A percentile compares a stretch with the other conserved stretches of the same genome.
Conservation (phyloP, 2,113 vertebrate species). For the Salvelinus fontinalis region DNA sequence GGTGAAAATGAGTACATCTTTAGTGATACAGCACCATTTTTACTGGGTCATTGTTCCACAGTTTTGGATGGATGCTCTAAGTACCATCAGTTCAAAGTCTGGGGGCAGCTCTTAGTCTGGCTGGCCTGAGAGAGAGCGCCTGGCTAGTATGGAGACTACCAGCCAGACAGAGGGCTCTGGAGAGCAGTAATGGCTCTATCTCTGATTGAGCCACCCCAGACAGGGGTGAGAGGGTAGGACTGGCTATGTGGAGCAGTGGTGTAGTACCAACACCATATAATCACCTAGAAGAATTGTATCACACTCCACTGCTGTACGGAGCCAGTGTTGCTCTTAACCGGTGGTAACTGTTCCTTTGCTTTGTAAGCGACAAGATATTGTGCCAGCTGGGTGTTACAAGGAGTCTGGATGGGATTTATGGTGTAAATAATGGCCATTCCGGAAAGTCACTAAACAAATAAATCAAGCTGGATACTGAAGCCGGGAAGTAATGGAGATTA, state of each 20-base stretch:
- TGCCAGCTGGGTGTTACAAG: background rate
- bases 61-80: conserved; percentile 23
- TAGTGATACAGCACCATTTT: background rate
- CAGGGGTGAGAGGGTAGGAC: background rate
- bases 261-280: background rate
- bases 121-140: background rate
- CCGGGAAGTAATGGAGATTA: conserved; percentile 4
- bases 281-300: background rate
- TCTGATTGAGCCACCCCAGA: conserved; percentile 20
- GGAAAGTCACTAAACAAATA: conserved; percentile 41
- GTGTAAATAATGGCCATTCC: conserved; percentile 39
- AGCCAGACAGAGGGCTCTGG: conserved; percentile 21
- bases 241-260: too few relatives aligned
- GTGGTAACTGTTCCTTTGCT: conserved; percentile 10
- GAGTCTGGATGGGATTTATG: conserved; percentile 29
- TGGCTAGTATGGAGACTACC: conserved; percentile 24
- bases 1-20: background rate
- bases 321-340: background rate
- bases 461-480: conserved; percentile 34
- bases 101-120: conserved; percentile 16
- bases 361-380: conserved; percentile 3
- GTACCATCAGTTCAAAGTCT: background rate
- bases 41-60: conserved; percentile 13
- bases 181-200: conserved; percentile 20
- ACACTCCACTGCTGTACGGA: background rate